Percentiles rank a stretch among this genome's conserved stretches.
These are phyloP conservation scores for Caerostris darwini DNA, from an alignment of 1,140 invertebrate genomes.

Conservation along the genomic window DNA sequence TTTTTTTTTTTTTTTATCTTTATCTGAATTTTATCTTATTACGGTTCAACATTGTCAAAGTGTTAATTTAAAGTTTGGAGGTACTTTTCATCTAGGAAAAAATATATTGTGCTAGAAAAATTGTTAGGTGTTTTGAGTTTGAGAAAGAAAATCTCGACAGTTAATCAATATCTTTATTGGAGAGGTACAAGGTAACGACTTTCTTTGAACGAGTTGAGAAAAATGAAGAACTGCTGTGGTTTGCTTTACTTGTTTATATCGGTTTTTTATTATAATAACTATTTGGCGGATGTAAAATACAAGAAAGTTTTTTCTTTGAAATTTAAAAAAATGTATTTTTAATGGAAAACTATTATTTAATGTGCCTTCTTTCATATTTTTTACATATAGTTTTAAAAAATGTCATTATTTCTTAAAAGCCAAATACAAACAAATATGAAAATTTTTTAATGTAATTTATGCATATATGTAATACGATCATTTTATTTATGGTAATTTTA, in stretches of 20 bases:
- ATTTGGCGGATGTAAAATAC: not conserved
- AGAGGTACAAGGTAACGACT: not conserved
- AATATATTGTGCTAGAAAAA: constrained; percentile 24
- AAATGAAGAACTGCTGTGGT: not conserved
- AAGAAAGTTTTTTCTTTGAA: not conserved
- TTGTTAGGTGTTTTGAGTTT: constrained; percentile 1
- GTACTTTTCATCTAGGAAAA: not conserved
- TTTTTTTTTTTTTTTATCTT: not conserved
- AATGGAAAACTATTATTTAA: no score
- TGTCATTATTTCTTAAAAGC: no score
- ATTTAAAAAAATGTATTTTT: no score
- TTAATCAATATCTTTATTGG: constrained; percentile 2
- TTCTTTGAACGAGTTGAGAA: not conserved
- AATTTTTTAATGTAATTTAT: no score
- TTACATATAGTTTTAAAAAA: no score
- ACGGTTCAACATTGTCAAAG: constrained; percentile 31
- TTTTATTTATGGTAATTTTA: no score
- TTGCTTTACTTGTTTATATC: not conserved
- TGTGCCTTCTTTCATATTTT: no score
- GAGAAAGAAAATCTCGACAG: not conserved
- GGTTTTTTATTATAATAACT: not conserved
- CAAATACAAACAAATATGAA: no score
- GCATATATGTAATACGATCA: no score
- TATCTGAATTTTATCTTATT: constrained; percentile 26
- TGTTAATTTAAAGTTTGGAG: constrained; percentile 16